Evolutionary conservation across 2,888 invertebrate species (phyloP).

Genomic region (Gonocerus acuteangulatus): DNA sequence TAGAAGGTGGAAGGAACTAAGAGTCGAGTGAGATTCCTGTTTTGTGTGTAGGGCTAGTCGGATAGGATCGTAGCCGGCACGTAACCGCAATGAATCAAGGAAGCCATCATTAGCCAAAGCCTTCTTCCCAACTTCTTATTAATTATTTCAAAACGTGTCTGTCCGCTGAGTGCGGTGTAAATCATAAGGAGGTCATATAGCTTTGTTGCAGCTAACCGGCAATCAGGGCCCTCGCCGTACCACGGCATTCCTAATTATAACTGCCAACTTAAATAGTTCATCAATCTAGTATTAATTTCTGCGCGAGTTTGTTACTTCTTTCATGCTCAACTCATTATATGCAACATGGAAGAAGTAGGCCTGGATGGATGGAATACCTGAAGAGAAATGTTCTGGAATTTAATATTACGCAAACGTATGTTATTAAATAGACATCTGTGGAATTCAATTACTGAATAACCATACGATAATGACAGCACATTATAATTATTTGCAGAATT

Average conservation of each 20-base stretch:
- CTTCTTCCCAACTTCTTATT: constrained; percentile 20
- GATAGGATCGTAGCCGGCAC: neutral
- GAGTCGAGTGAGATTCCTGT: too few species aligned
- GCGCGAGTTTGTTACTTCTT: too few species aligned
- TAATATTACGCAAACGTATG: too few species aligned
- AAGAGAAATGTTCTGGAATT: too few species aligned
- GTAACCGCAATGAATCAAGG: constrained; percentile 10
- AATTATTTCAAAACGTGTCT: constrained; percentile 19
- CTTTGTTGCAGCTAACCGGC: constrained; percentile 14
- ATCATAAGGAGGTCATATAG: constrained; percentile 4
- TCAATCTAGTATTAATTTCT: neutral
- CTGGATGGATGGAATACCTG: too few species aligned
- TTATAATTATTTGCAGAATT: too few species aligned
- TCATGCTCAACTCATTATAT: too few species aligned
- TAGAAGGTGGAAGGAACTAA: too few species aligned
- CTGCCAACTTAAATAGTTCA: neutral
- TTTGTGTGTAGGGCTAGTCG: neutral
- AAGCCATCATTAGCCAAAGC: neutral
- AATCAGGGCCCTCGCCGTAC: neutral
- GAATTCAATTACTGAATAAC: too few species aligned
- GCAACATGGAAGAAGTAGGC: too few species aligned
- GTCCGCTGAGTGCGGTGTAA: neutral
- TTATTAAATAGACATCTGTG: too few species aligned
- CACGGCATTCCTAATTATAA: neutral
- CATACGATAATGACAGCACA: too few species aligned